Conservation (phyloP, 2,113 vertebrate genomes). For the Tragulus kanchil region DNA sequence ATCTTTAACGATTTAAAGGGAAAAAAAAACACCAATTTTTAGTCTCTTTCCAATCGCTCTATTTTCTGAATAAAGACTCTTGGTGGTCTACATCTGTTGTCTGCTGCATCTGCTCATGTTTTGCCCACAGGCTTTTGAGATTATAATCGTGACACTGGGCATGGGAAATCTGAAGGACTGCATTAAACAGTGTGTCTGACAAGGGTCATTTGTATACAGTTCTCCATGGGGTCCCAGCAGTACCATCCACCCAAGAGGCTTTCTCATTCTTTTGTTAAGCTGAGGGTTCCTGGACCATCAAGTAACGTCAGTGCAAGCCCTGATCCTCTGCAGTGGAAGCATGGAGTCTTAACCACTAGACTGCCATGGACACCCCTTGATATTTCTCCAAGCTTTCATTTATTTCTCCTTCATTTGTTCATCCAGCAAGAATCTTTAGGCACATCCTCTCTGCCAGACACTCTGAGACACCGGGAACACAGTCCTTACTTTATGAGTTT, state of each 20-base stretch:
- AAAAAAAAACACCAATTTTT: not conserved
- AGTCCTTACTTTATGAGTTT: not conserved
- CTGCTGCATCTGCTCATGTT: not conserved
- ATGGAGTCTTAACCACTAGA: not conserved
- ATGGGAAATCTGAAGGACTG: not conserved
- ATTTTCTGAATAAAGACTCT: slow-evolving; percentile 16
- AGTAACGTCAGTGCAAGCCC: not conserved
- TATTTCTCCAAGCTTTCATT: slow-evolving; percentile 3
- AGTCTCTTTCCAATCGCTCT: not conserved
- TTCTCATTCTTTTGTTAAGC: not conserved
- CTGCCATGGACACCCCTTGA: not conserved
- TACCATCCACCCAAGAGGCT: not conserved
- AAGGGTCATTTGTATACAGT: not conserved
- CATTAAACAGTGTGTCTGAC: not conserved
- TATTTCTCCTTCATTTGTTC: not conserved
- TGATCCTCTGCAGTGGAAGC: not conserved
- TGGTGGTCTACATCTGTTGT: not conserved
- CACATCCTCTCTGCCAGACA: not conserved
- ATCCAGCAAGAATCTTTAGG: not conserved
- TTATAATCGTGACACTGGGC: not conserved
- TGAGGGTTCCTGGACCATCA: not conserved
- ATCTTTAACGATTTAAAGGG: not conserved
- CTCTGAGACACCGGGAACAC: not conserved
- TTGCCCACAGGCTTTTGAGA: not conserved
- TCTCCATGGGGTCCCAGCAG: not conserved